Conservation (phyloP, 2,888 invertebrate genomes). For the Lepidochrysops patricia region DNA sequence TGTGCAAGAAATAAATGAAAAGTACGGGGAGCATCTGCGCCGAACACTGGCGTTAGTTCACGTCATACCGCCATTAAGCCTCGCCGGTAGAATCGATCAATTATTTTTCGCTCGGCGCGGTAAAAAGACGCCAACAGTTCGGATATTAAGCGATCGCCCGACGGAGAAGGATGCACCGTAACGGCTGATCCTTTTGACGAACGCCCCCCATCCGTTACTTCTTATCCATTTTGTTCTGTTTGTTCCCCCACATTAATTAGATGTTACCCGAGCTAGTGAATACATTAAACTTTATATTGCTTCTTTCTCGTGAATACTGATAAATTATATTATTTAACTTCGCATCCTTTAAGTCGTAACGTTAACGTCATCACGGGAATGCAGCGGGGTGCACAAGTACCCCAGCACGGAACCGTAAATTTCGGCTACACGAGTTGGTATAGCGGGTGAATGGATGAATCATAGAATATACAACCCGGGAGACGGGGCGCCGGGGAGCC, state of each 20-base stretch:
- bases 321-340: no score
- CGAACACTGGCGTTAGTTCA: constrained; percentile 34
- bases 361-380: not conserved
- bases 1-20: constrained; percentile 15
- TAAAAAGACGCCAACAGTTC: constrained; percentile 57
- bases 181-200: constrained; percentile 51
- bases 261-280: not conserved
- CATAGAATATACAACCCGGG: not conserved
- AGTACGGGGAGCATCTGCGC: constrained; percentile 13
- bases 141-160: constrained; percentile 60
- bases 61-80: constrained; percentile 53
- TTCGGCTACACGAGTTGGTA: not conserved
- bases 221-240: constrained; percentile 38
- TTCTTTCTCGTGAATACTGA: no score
- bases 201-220: constrained; percentile 40
- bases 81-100: constrained; percentile 58
- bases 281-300: no score
- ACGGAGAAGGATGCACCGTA: constrained; percentile 33
- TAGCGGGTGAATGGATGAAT: constrained; percentile 2
- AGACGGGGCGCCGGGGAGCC: not conserved
- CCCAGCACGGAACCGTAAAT: not conserved
- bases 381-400: not conserved
- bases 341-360: not conserved
- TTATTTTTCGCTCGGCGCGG: constrained; percentile 60
- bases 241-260: not conserved